Base-by-base conservation (phyloP, 2,797 vertebrate species). In the Pteropus rufus region DNA sequence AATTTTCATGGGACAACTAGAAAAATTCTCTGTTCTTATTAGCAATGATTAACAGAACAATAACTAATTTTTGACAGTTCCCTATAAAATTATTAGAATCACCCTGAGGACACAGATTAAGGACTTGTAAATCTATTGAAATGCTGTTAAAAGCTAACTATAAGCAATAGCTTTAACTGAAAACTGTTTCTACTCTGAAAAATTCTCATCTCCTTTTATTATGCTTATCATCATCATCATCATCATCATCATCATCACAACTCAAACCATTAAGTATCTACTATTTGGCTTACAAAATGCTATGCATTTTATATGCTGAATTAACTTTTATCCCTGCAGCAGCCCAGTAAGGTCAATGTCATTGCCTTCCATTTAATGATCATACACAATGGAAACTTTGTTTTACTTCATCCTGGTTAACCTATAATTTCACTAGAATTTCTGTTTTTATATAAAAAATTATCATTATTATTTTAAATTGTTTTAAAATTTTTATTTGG, bases 31-130 rank as follows among this genome's bases (percentile, higher is more conserved):
- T 97, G 81, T 98, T 98, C 97, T 97, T 98, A 98, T 98, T 98
- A 98, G 97, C 93, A 98, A 98, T 98, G 97, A 98, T 98, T 98
- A 98, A 98, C 97, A 98, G 97, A 98, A 98, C 97, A 98, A 98
- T 98, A 98, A 98, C 96, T 98, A 98, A 98, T 98, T 98, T 98
- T 98, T 98, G 98, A 97, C 98, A 98, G 97, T 79, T 98, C 85
- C 84, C 93, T 95, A 94, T 79, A 98, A 98, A 98, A 98, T 98
- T 98, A 98, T 98, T 97, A 95, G 96, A 96, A 97, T 98, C 95
- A 98, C 97, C 97, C 95, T 79, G 89, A 98, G 97, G 87, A 97
- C 29, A 70, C 60, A 97, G 76, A 98, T 98, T 97, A 98, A 98
- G 92, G 65, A 98, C 98, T 97, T 98, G 95, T 97, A 96, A 97